Evolutionary conservation across 2,113 vertebrate genomes (phyloP).

Genomic region (Oophaga pumilio): DNA sequence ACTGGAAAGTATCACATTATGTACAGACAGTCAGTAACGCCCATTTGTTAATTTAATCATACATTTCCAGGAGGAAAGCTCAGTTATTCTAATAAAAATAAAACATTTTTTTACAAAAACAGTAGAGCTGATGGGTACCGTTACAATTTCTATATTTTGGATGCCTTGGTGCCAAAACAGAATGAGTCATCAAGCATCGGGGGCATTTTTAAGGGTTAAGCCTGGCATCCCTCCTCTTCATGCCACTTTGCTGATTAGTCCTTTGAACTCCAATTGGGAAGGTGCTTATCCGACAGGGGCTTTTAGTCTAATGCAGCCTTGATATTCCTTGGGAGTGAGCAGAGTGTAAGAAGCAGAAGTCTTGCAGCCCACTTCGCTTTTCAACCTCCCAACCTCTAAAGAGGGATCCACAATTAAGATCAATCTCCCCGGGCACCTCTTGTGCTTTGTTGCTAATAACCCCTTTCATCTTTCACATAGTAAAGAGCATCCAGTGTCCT

Average conservation of each 20-base stretch:
- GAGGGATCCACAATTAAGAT: conserved; percentile 53
- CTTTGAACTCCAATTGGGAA: conserved; percentile 38
- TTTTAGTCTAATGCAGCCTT: conserved; percentile 36
- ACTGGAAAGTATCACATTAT: too few species aligned
- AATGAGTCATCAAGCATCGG: neutral
- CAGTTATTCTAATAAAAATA: too few species aligned
- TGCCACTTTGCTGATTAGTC: conserved; percentile 31
- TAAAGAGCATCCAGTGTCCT: conserved; percentile 46
- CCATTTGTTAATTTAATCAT: too few species aligned
- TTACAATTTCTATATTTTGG: neutral
- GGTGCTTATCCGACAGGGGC: conserved; percentile 29
- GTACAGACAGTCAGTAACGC: too few species aligned
- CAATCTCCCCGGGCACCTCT: conserved; percentile 39
- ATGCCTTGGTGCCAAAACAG: neutral
- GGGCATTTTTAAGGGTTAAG: conserved; percentile 7
- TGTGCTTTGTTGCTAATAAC: conserved; percentile 48
- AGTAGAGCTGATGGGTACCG: too few species aligned
- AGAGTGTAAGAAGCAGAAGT: conserved; percentile 23
- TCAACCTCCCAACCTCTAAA: conserved; percentile 53
- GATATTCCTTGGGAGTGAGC: conserved; percentile 29
- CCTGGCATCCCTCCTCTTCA: neutral
- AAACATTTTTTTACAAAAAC: too few species aligned
- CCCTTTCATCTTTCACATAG: conserved; percentile 52
- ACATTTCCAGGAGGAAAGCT: too few species aligned
- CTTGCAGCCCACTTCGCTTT: conserved; percentile 38